Evolutionary conservation across 2,113 vertebrate genomes (phyloP), one percentile per base, ranked within the genome.

Genomic region (Suricata suricatta): DNA sequence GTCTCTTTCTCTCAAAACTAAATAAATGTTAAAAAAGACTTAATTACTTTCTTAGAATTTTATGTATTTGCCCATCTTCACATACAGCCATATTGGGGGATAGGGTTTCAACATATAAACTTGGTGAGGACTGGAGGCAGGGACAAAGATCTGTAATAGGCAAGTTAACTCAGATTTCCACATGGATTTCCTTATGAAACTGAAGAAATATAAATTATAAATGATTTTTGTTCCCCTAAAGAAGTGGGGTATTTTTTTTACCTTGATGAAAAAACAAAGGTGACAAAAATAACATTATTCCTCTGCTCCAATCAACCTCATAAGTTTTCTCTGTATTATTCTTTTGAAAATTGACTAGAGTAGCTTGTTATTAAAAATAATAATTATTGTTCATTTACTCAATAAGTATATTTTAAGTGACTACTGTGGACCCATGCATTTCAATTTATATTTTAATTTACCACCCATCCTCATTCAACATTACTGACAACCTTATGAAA

Each of bases 341-440:
- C 29, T 54, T 85, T 81, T 54, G 41, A 21, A 94, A 83, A 9
- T 68, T 50, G 12, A 21, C n/a, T 81, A 25, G 25, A 38, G n/a
- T 74, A 35, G 66, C 66, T 77, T 77, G 41, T 77, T 93, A 71
- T 29, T 44, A 52, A 69, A 90, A 85, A 71, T 79, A 79, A 19
- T 89, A 72, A 52, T 77, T 52, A 86, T 38, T 23, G 68, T 88
- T 76, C 10, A 63, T 66, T 94, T 52, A 96, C 35, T 90, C 27
- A 85, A 11, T 69, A 81, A 88, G 19, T 83, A 29, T 38, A 68
- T 81, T 94, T 94, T 94, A 88, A 74, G 47, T 60, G 25, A 92
- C 7, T 27, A 29, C 25, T 50, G 3, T 76, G 25, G 33, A 76
- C 1, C 44, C 31, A 27, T 68, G 21, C 31, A 50, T 87, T 86